Evolutionary conservation across 2,888 invertebrate genomes (phyloP), one percentile per base, ranked within the genome.

Genomic region (Ctena decussata): DNA sequence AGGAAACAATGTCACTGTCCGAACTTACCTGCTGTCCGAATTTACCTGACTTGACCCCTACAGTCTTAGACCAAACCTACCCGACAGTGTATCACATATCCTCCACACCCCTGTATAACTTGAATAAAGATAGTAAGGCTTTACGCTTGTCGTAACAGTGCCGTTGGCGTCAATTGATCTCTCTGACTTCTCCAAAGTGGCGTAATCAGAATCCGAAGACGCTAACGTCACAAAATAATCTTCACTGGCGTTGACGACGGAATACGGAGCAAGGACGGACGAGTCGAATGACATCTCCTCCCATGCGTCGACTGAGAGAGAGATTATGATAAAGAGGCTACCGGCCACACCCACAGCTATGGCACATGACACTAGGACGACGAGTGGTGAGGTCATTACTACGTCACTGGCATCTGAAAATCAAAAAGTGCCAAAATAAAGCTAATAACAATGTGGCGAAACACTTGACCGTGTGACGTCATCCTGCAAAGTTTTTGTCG

Each of bases 301-400:
- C 91, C 91, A 91, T 12, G 83, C 79, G 72, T 90, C 85, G 6
- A 91, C 89, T 35, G 82, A 87, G 12, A 91, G 88, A 24, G 90
- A 85, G 32, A 92, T 82, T 11, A 91, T 85, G 49, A 91, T 87
- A 30, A 93, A 82, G 8, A 93, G 75, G 32, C 90, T 90, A 27
- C 91, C 91, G 2, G 92, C 37, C 0, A 87, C 75, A 8, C 91
- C 91, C 8, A 87, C 74, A 3, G 85, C 46, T 35, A 90, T 80
- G 30, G 91, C 91, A 57, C 88, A 82, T 21, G 87, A 81, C 32
- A 92, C 89, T 27, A 92, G 81, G 32, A 93, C 80, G n/a, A 91
- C 78, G 6, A 92, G 80, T 0, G 92, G 91, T 32, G 92, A 91
- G 35, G 90, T 85, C 91, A 83, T 57, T 57, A 11, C 27, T 57